A percentile compares a stretch with the other conserved stretches of the same genome.
Conservation (phyloP, 2,888 invertebrate species). For the Temnothorax rugatulus region DNA sequence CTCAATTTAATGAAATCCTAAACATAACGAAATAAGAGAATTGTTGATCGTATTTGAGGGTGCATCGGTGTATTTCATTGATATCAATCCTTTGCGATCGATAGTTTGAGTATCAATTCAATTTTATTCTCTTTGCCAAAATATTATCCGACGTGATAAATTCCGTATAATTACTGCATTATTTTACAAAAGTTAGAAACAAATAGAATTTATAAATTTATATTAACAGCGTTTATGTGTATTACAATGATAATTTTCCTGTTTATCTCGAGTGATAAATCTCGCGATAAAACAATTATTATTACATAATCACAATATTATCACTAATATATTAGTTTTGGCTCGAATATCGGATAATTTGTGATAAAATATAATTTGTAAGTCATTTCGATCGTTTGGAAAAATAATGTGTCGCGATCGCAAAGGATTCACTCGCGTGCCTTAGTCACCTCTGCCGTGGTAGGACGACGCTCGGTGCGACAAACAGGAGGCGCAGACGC, state of each 20-base stretch:
- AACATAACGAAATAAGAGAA: background rate
- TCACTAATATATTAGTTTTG: background rate
- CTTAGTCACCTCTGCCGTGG: constrained; percentile 89
- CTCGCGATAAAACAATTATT: background rate
- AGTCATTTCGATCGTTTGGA: background rate
- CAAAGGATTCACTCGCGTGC: constrained; percentile 52
- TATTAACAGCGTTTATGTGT: background rate
- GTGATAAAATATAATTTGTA: background rate
- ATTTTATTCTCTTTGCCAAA: background rate
- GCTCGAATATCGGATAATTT: background rate
- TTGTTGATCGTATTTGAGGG: background rate
- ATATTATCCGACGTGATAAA: background rate
- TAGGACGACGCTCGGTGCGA: constrained; percentile 90
- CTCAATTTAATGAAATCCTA: background rate
- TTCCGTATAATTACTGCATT: background rate
- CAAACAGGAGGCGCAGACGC: constrained; percentile 84
- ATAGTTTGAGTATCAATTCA: background rate
- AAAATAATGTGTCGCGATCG: background rate
- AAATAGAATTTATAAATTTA: background rate
- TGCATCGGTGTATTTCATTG: background rate
- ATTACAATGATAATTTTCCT: background rate
- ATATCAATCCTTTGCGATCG: constrained; percentile 41
- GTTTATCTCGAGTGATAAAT: background rate
- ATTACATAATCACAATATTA: background rate
- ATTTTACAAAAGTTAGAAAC: background rate